A percentile compares a stretch with the other conserved stretches of the same genome.
phyloP scores from a whole-genome alignment of 2,797 vertebrate genomes.

The Sebastes dallii region DNA sequence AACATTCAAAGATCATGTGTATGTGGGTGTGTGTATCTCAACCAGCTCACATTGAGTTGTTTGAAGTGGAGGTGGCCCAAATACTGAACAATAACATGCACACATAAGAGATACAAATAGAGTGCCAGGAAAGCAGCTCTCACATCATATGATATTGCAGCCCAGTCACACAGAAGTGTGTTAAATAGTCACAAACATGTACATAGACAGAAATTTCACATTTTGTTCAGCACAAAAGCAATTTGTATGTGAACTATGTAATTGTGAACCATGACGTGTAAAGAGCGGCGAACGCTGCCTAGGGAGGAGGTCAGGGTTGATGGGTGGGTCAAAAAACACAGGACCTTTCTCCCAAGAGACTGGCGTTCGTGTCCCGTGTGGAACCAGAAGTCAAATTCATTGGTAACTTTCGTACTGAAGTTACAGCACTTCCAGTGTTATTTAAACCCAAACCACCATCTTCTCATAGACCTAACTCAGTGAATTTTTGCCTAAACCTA shows the following conservation, averaged over 20 bases:
- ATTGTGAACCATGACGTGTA: not conserved
- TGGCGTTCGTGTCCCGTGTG: no score
- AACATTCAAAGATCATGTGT: not conserved
- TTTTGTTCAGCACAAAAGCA: not conserved
- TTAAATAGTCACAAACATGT: not conserved
- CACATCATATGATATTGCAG: not conserved
- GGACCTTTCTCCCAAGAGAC: not conserved
- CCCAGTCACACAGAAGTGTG: not conserved
- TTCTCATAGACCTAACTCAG: not conserved
- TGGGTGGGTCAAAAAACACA: not conserved
- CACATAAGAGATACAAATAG: not conserved
- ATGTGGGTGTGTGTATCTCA: not conserved
- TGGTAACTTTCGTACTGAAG: not conserved
- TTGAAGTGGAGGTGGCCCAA: not conserved
- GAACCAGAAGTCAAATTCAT: not conserved
- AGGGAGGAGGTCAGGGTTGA: not conserved
- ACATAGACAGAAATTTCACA: not conserved
- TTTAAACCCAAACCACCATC: not conserved
- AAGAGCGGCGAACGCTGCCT: not conserved
- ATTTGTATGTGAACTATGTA: no score
- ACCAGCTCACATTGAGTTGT: not conserved
- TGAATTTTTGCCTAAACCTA: no score
- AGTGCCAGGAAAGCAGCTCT: not conserved
- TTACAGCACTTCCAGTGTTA: not conserved
- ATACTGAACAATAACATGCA: slow-evolving; percentile 13